A percentile compares a stretch with the other conserved stretches of the same genome.
Conservation (phyloP, 2,888 invertebrate species). For the Acanthosepion pharaonis region DNA sequence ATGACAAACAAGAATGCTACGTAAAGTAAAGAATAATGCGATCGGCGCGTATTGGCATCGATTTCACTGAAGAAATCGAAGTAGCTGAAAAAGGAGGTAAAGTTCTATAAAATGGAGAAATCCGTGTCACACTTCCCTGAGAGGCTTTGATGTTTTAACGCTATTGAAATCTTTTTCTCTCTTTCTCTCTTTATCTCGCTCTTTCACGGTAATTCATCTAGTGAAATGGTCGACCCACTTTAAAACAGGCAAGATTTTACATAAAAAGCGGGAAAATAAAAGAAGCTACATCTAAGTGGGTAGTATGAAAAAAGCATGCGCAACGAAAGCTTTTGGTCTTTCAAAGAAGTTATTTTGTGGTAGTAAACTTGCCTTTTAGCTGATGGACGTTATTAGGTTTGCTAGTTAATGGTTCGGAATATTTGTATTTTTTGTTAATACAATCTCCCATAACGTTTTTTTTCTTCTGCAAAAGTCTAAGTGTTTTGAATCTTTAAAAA, state of each 20-base stretch:
- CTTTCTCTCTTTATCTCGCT: neutral
- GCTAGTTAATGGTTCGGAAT: neutral
- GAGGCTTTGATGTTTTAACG: neutral
- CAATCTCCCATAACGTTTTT: neutral
- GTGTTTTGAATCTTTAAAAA: no score
- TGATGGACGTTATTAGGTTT: neutral
- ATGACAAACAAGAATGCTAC: neutral
- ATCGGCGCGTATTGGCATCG: conserved; percentile 1
- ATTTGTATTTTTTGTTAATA: neutral
- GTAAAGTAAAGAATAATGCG: neutral
- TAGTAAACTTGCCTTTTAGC: neutral
- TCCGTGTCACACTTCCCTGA: neutral
- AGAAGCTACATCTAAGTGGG: neutral
- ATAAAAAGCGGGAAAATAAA: neutral
- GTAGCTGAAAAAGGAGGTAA: neutral
- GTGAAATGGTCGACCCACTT: neutral
- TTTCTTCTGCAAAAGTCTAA: no score
- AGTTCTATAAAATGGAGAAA: neutral
- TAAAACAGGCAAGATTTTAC: neutral
- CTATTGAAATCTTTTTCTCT: neutral
- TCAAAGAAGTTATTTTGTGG: neutral
- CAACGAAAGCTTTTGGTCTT: neutral
- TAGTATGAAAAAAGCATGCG: neutral
- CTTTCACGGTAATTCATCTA: neutral
- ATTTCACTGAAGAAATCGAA: neutral